phyloP scores from a whole-genome alignment of 2,113 vertebrate species.

The Neopipo cinnamomea region DNA sequence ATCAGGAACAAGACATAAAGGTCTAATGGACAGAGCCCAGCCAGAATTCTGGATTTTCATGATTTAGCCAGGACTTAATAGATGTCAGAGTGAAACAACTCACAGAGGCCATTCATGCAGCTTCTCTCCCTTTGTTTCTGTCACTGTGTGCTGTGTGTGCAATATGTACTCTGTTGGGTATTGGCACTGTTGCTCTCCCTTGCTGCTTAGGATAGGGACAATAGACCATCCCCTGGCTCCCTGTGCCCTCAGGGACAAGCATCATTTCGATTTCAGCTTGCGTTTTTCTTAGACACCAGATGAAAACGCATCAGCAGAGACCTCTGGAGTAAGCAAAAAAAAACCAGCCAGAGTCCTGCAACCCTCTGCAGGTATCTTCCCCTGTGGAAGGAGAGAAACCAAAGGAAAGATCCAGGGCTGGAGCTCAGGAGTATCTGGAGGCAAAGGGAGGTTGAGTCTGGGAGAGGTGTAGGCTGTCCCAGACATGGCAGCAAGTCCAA shows the following conservation, averaged over 20 bases:
- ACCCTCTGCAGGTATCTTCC: not conserved
- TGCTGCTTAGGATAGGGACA: not conserved
- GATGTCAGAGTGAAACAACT: not conserved
- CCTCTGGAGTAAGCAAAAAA: not conserved
- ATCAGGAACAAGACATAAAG: not conserved
- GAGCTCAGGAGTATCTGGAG: not conserved
- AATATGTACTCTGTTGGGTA: not conserved
- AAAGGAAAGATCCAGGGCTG: not conserved
- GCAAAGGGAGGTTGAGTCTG: not conserved
- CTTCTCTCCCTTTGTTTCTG: not conserved
- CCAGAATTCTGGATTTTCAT: not conserved
- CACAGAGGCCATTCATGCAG: not conserved
- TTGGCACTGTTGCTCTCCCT: not conserved
- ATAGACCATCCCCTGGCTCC: rapidly evolving
- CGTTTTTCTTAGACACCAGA: not conserved
- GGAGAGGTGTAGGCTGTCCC: not conserved
- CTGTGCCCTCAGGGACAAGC: not conserved
- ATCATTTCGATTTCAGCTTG: not conserved
- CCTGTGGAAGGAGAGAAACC: not conserved
- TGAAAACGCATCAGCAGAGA: not conserved
- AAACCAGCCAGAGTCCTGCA: not conserved
- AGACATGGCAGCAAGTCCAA: not conserved
- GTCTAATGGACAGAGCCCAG: not conserved
- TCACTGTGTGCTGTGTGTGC: not conserved
- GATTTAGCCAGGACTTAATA: not conserved